Base-by-base conservation (phyloP, 2,888 invertebrate genomes). In the Sinotaia quadrata region DNA sequence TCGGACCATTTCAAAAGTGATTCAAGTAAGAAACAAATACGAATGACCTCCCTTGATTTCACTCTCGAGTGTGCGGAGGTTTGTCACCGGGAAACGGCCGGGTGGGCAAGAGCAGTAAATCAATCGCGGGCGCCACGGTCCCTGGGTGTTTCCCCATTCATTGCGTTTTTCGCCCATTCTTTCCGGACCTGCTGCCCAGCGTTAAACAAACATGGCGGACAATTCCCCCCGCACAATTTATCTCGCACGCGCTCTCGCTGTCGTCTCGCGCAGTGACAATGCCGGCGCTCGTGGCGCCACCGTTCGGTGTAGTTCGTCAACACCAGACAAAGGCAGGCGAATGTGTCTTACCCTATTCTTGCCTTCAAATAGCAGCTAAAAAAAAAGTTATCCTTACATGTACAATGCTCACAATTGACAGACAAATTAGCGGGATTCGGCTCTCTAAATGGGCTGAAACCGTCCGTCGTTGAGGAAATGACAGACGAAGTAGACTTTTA, bases 201-300 rank as follows among this genome's bases (percentile, higher is more conserved):
- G 15, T 52, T 47, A 44, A 21, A 34, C 61, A 61, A 61, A 61
- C 61, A 61, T n/a, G 61, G 49, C 21, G 21, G 51, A 29, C 61
- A 49, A 61, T 61, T 47, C 47, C n/a, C n/a, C n/a, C 49, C 15
- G 33, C 49, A 2, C 51, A 33, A 61, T 61, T 61, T 61, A 61
- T 61, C 51, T 61, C 49, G 49, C 47, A 34, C 47, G 49, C 54
- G 27, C 31, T 2, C 29, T 24, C 24, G 21, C 44, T 15, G 61
- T 8, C 47, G 61, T 61, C 61, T 31, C 51, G 33, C 49, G 33
- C 61, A 7, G 27, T 49, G 61, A 61, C 61, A 61, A 61, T 61
- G 49, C 8, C 36, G 8, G 24, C 10, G 49, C n/a, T 12, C 15
- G 47, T 27, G 61, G 61, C 61, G 61, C 61, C 61, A 61, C 61